These are phyloP conservation scores for Rhagoletis pomonella DNA, from an alignment of 1,140 invertebrate species.

Conservation along the genomic window DNA sequence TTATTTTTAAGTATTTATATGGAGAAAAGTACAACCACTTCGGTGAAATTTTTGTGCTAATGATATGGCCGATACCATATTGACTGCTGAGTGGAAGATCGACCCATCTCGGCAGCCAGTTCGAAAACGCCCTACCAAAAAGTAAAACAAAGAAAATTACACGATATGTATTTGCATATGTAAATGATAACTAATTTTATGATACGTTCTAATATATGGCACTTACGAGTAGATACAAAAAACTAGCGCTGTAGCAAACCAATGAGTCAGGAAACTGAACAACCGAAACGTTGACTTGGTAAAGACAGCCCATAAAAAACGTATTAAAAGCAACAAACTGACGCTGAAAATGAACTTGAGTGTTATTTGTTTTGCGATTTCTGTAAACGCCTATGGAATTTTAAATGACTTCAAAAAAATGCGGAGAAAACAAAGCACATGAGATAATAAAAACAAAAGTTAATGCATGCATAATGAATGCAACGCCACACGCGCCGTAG, in stretches of 20 bases:
- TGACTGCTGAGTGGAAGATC: no score
- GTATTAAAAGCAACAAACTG: constrained; percentile 7
- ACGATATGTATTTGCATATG: no score
- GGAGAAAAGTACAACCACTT: no score
- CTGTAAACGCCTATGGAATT: constrained; percentile 41
- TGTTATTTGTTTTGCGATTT: constrained; percentile 35
- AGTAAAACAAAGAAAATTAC: no score
- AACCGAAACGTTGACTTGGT: neutral
- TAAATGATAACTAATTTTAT: no score
- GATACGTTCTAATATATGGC: no score
- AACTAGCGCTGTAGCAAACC: neutral
- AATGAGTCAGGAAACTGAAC: neutral
- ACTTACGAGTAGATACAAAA: no score
- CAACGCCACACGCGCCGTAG: neutral
- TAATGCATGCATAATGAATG: neutral
- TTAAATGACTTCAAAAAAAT: constrained; percentile 22
- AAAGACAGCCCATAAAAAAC: neutral
- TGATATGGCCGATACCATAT: no score
- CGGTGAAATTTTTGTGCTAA: no score
- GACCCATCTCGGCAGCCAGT: no score
- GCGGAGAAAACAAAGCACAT: neutral
- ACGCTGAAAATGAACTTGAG: constrained; percentile 42
- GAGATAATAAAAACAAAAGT: neutral
- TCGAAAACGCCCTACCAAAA: no score
- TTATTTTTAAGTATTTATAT: no score